Base-by-base conservation (phyloP, 2,888 invertebrate genomes). In the Agrilus cyanescens region DNA sequence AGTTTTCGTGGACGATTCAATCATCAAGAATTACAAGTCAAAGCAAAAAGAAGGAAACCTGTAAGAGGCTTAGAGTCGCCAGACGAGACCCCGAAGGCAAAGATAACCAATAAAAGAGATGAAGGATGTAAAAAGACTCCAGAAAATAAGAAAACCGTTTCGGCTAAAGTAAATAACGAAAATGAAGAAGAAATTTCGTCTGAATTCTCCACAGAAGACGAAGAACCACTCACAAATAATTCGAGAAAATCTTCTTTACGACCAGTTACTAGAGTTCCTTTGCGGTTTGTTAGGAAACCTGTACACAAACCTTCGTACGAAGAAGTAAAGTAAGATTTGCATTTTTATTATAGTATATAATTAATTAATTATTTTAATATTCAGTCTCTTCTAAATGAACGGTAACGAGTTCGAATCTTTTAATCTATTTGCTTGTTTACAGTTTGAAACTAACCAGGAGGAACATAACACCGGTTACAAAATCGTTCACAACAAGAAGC, bases 201-300 rank as follows among this genome's bases (percentile, higher is more conserved):
- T 13, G 66, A 67, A 41, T 74, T 72, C 53, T 73, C 73, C 6
- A 73, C 73, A 2, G 74, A 73, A 41, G 74, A 74, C 51, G 72
- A 74, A 50, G 68, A 72, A 52, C 73, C 73, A 2, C 55, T 73
- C 15, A 40, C 25, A 25, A 25, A 25, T 25, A 25, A 25, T 25
- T 25, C 25, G 3, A 25, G 25, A 25, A 25, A 10, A 25, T 25
- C 25, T 8, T 25, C 25, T 25, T 25, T 25, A 25, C 25, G 25
- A 10, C 10, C 25, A 25, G 4, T 25, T 25, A 2, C 25, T 10
- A 25, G 25, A 10, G 25, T 25, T 10, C 25, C 25, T 10, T 25
- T 25, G 4, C 25, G 10, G 8, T 10, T 25, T 10, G 2, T 25
- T 10, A 8, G 25, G 10, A 25, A 25, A 25, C 25, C 25, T 10